phyloP scores from a whole-genome alignment of 2,888 invertebrate species.

The Ennomos fuscantarius region DNA sequence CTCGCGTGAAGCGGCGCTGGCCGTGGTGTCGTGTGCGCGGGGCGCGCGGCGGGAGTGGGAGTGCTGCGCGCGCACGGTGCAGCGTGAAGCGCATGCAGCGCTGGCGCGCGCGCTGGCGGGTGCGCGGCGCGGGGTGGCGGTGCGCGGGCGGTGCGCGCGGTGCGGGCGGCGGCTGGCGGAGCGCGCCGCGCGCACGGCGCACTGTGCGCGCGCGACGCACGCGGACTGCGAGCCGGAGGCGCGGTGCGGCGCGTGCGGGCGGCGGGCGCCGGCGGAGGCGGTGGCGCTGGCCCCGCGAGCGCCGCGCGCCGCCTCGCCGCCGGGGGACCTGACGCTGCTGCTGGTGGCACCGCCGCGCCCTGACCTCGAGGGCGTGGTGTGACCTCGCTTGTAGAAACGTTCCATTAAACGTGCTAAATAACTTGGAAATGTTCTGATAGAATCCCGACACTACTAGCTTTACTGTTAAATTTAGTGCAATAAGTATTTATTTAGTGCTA shows the following conservation, averaged over 20 bases:
- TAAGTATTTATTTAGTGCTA: no score
- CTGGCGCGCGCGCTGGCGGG: conserved; percentile 61
- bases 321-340: conserved; percentile 54
- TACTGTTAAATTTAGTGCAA: no score
- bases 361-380: conserved; percentile 73
- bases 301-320: conserved; percentile 39
- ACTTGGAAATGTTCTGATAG: background rate
- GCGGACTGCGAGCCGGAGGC: conserved; percentile 56
- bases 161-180: conserved; percentile 57
- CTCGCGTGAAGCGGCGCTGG: conserved; percentile 54
- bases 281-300: conserved; percentile 45
- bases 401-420: background rate
- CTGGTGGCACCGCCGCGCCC: conserved; percentile 73
- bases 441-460: background rate
- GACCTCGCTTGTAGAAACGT: conserved; percentile 14
- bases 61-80: conserved; percentile 50
- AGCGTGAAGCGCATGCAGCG: conserved; percentile 59
- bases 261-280: conserved; percentile 46
- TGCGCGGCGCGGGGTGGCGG: conserved; percentile 62
- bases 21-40: conserved; percentile 52
- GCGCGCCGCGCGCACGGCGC: conserved; percentile 57
- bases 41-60: conserved; percentile 51
- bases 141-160: conserved; percentile 63
- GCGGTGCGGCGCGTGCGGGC: conserved; percentile 63
- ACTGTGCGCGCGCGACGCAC: conserved; percentile 72